phyloP scores from a whole-genome alignment of 2,113 vertebrate genomes.

The Grammomys dolichurus region DNA sequence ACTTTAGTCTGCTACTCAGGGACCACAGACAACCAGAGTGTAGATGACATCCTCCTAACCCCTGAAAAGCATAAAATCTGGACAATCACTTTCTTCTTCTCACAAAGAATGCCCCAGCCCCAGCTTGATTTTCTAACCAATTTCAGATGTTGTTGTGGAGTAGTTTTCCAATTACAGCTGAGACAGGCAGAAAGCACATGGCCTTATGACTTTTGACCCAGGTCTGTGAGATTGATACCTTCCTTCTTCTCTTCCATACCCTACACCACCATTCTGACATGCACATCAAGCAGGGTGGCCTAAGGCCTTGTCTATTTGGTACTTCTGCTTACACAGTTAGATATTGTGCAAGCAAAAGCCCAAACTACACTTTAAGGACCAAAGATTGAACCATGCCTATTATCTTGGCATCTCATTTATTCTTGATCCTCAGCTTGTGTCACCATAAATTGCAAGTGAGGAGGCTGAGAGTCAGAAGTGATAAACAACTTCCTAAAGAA shows the following conservation, averaged over 20 bases:
- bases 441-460: not conserved
- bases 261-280: not conserved
- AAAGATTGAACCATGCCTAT: not conserved
- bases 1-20: not conserved
- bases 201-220: constrained; percentile 74
- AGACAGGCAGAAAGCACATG: constrained; percentile 66
- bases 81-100: not conserved
- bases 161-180: constrained; percentile 48
- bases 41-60: too few relatives aligned
- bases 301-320: not conserved
- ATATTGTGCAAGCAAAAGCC: not conserved
- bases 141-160: constrained; percentile 80
- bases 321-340: not conserved
- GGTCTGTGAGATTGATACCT: constrained; percentile 46
- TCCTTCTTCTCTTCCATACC: constrained; percentile 57
- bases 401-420: not conserved
- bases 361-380: not conserved
- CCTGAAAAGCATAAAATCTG: not conserved
- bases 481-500: not conserved
- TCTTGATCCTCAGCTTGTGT: not conserved
- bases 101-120: not conserved
- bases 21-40: not conserved
- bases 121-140: constrained; percentile 54
- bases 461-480: not conserved
- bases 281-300: not conserved